Evolutionary conservation across 2,113 vertebrate species (phyloP), one percentile per base, ranked within the genome.

Genomic region (Brachionichthys hirsutus): DNA sequence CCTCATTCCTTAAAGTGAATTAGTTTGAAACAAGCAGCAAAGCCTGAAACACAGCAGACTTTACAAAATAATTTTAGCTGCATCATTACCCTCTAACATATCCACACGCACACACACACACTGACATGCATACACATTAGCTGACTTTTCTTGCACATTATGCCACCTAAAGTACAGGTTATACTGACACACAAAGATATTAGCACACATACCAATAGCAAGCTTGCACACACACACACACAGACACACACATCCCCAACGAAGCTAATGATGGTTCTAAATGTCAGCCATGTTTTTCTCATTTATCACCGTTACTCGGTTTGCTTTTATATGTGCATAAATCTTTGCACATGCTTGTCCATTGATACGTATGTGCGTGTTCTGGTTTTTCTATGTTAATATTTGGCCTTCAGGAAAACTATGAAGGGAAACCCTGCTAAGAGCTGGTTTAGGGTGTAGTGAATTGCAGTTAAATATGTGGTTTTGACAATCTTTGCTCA

Each of bases 261-360:
- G 20, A 58, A 45, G 69, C 67, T 80, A 85, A 82, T 80, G 78
- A 83, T 74, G 65, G 81, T 76, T 86, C 63, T 85, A 86, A 87
- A 87, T 87, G 87, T 87, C 85, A 87, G 56, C 77, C 75, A 74
- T 49, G 69, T 73, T 83, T 75, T 57, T 35, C 78, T 77, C 79
- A 80, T 88, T 83, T 73, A 75, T 82, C 78, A 80, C 49, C 73
- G 61, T 78, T 84, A 71, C 47, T 63, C 79, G 9, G 16, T 62
- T 57, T 60, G 45, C 45, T 48, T 45, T n/a, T 24, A 45, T 76
- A 49, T 61, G 24, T 70, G 60, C 35, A 34, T 24, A 45, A 65
- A 54, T 68, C 58, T 45, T n/a, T 69, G 16, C 62, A 1, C 55
- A 60, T 74, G 64, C 69, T 35, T 41, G 17, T 66, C 43, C 54